Percentiles rank a stretch among this genome's conserved stretches.
phyloP scores from a whole-genome alignment of 2,888 invertebrate species.

The Eilema depressum region DNA sequence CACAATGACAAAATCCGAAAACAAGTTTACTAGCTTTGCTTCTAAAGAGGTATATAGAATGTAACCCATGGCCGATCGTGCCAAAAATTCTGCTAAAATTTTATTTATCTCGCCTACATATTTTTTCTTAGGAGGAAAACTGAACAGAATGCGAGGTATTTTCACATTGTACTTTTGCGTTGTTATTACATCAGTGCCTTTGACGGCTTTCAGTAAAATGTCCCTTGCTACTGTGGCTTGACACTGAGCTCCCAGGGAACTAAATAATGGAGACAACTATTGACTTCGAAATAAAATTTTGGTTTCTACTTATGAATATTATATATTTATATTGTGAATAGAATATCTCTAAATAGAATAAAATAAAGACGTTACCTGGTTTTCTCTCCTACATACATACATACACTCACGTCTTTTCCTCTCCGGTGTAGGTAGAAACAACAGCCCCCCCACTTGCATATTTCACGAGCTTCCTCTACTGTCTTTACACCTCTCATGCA shows the following conservation, averaged over 20 bases:
- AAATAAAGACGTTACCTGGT: neutral
- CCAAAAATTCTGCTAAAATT: conserved; percentile 3
- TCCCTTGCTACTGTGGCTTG: conserved; percentile 24
- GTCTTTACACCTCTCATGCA: no score
- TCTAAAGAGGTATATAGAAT: neutral
- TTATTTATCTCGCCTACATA: conserved; percentile 10
- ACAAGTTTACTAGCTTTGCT: neutral
- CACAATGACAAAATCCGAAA: neutral
- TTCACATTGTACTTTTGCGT: conserved; percentile 16
- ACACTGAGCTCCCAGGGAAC: conserved; percentile 22
- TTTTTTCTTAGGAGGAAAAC: conserved; percentile 7
- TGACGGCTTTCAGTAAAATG: conserved; percentile 26
- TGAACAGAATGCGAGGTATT: conserved; percentile 16
- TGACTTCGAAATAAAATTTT: conserved; percentile 26
- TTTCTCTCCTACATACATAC: neutral
- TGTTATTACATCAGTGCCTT: conserved; percentile 25
- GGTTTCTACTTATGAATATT: conserved; percentile 7
- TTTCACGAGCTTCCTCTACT: no score
- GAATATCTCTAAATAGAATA: no score
- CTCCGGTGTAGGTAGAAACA: no score
- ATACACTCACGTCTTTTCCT: no score
- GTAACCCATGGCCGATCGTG: neutral
- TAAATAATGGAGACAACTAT: conserved; percentile 35
- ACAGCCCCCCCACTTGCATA: no score
- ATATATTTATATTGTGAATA: no score